phyloP scores from a whole-genome alignment of 2,888 invertebrate species.

The Amphipoea lucens region DNA sequence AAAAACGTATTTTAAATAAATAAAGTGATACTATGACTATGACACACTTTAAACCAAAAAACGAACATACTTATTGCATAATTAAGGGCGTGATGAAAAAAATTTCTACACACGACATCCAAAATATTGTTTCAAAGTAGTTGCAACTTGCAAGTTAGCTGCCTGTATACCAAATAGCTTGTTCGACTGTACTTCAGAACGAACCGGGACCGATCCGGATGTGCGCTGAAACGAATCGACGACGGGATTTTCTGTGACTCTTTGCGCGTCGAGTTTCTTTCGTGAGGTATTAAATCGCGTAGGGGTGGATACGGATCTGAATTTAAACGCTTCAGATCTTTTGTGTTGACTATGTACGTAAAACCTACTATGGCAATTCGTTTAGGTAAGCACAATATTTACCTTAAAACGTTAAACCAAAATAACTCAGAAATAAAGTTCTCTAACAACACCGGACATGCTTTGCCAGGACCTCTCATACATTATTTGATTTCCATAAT shows the following conservation, averaged over 20 bases:
- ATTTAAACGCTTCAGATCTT: background rate
- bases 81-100: background rate
- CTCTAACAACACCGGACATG: too few species aligned
- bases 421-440: too few species aligned
- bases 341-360: background rate
- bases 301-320: background rate
- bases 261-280: background rate
- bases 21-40: background rate
- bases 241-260: background rate
- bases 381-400: too few species aligned
- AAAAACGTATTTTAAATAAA: background rate
- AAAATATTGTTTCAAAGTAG: background rate
- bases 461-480: background rate
- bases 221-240: background rate
- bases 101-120: background rate
- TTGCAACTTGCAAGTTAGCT: background rate
- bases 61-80: background rate
- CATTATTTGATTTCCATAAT: too few species aligned
- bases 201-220: background rate
- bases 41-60: background rate
- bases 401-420: too few species aligned
- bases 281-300: background rate
- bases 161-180: background rate
- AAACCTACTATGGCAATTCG: background rate
- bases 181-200: slow-evolving; percentile 9